phyloP scores from a whole-genome alignment of 23 tunicate species.

The Ascidia mentula region DNA sequence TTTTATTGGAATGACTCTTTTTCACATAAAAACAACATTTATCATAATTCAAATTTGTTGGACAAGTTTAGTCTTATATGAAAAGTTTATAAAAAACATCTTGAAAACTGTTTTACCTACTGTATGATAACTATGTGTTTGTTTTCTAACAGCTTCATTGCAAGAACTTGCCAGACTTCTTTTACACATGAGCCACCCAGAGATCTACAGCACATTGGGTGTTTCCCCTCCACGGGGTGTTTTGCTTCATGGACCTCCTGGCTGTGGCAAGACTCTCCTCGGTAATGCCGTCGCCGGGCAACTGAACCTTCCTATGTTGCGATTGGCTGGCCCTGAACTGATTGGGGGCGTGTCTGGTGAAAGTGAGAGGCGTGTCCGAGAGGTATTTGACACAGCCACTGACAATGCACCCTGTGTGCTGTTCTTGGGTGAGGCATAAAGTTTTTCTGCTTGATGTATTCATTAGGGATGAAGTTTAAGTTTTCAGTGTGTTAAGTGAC shows the following conservation, averaged over 20 bases:
- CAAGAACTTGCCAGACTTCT: slow-evolving; percentile 49
- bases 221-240: slow-evolving; percentile 86
- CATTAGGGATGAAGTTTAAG: too few species aligned
- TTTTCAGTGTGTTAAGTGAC: not conserved
- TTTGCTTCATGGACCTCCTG: slow-evolving; percentile 66
- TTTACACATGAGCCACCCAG: slow-evolving; percentile 73
- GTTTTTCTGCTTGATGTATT: not conserved
- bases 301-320: slow-evolving; percentile 55
- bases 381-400: slow-evolving; percentile 65
- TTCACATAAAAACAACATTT: too few species aligned
- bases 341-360: slow-evolving; percentile 79
- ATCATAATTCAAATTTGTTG: too few species aligned
- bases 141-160: slow-evolving; percentile 19
- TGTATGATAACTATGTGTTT: not conserved
- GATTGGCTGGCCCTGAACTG: slow-evolving; percentile 70
- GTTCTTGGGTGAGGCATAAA: slow-evolving; percentile 56
- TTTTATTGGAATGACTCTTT: too few species aligned
- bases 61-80: too few species aligned
- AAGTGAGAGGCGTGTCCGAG: slow-evolving; percentile 73
- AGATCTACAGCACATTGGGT: slow-evolving; percentile 63
- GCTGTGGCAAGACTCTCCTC: slow-evolving; percentile 60
- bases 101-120: too few species aligned
- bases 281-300: slow-evolving; percentile 85
- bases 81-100: too few species aligned
- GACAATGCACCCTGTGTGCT: slow-evolving; percentile 73